Conservation (phyloP, 2,797 vertebrate genomes). For the Tiaroga cobitis region DNA sequence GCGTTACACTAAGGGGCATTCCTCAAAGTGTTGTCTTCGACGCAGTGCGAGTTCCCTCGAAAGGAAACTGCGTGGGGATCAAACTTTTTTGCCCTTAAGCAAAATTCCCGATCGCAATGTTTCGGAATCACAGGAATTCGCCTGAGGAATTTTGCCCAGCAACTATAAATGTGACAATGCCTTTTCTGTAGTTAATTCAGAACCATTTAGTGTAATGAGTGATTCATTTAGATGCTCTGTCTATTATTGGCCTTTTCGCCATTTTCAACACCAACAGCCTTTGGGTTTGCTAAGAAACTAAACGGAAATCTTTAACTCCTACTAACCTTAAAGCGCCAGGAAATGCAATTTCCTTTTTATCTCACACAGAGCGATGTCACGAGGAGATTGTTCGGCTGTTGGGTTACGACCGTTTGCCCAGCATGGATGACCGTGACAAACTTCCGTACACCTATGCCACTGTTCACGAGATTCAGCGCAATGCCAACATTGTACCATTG, state of each 20-base stretch:
- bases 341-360: not conserved
- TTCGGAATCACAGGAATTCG: too few species aligned
- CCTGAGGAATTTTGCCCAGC: too few species aligned
- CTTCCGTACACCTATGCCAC: conserved; percentile 49
- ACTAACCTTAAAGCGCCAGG: not conserved
- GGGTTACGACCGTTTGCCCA: conserved; percentile 52
- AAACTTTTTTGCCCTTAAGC: not conserved
- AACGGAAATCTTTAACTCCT: not conserved
- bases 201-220: not conserved
- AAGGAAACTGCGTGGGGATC: not conserved
- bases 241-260: not conserved
- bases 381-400: conserved; percentile 53
- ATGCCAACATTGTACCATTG: conserved; percentile 48
- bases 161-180: too few species aligned
- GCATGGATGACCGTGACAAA: conserved; percentile 45
- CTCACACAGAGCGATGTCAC: conserved; percentile 50
- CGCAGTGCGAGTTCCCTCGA: too few species aligned
- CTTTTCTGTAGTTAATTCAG: not conserved
- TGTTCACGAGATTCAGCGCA: conserved; percentile 57
- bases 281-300: not conserved
- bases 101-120: not conserved
- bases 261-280: not conserved
- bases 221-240: not conserved
- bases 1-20: too few species aligned
- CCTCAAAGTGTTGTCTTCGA: too few species aligned